These are phyloP conservation scores for Austrofundulus limnaeus DNA, from an alignment of 2,113 vertebrate species.

Conservation along the genomic window DNA sequence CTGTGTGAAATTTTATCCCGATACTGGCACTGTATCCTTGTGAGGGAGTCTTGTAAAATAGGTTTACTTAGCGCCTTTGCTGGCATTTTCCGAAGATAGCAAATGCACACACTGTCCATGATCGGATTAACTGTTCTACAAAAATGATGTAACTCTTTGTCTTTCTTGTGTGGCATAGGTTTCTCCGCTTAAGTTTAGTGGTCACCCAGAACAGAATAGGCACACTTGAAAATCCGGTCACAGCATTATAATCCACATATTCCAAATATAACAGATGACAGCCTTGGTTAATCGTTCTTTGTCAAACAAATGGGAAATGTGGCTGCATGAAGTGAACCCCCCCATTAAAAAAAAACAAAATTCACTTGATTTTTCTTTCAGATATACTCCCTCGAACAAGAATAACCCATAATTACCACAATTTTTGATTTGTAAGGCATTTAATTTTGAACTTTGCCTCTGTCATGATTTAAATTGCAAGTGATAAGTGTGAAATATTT, in stretches of 20 bases:
- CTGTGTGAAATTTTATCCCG: constrained; percentile 82
- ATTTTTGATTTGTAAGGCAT: constrained; percentile 59
- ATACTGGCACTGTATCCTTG: constrained; percentile 80
- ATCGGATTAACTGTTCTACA: constrained; percentile 82
- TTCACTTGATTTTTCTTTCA: constrained; percentile 30
- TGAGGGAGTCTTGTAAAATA: constrained; percentile 84
- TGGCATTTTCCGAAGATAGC: constrained; percentile 82
- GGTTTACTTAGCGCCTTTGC: constrained; percentile 83
- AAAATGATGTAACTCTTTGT: constrained; percentile 85
- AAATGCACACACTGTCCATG: constrained; percentile 79
- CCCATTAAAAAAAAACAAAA: constrained; percentile 20
- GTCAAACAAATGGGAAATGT: constrained; percentile 53
- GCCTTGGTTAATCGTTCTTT: constrained; percentile 58
- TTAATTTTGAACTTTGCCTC: constrained; percentile 67
- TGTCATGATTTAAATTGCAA: constrained; percentile 69
- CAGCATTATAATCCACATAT: constrained; percentile 65
- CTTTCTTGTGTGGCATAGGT: constrained; percentile 79
- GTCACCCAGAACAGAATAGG: constrained; percentile 69
- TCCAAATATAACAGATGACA: constrained; percentile 61
- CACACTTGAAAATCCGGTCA: constrained; percentile 51
- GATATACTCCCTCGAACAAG: constrained; percentile 43
- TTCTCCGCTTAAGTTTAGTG: constrained; percentile 75
- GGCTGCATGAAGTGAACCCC: constrained; percentile 40
- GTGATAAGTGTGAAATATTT: constrained; percentile 72
- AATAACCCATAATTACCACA: constrained; percentile 51